These are phyloP conservation scores for Apis cerana DNA, from an alignment of 1,140 invertebrate species.

Conservation along the genomic window DNA sequence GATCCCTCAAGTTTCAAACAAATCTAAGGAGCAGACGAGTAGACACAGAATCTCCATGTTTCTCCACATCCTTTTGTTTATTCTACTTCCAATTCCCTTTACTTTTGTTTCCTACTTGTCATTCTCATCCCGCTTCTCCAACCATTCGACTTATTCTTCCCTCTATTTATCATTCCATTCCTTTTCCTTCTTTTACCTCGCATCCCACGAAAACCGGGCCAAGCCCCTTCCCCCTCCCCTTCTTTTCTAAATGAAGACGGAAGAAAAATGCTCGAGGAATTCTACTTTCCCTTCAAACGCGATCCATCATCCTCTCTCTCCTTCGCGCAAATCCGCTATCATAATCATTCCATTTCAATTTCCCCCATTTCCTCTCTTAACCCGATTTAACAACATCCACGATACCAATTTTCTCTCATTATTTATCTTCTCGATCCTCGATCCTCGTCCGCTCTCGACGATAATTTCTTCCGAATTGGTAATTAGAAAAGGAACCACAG, in stretches of 20 bases:
- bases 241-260: not conserved
- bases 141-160: not conserved
- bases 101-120: too few species aligned
- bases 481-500: not conserved
- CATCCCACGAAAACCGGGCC: not conserved
- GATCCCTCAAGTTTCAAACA: too few species aligned
- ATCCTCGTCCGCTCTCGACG: not conserved
- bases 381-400: not conserved
- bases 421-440: not conserved
- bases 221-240: not conserved
- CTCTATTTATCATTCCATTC: not conserved
- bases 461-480: slow-evolving; percentile 3
- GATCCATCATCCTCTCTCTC: not conserved
- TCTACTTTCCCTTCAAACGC: not conserved
- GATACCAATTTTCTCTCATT: too few species aligned
- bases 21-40: too few species aligned
- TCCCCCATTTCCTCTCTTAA: not conserved
- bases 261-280: slow-evolving; percentile 12
- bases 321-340: not conserved
- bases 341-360: not conserved
- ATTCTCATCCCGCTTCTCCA: too few species aligned
- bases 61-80: not conserved
- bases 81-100: not conserved
- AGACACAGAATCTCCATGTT: too few species aligned
- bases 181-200: too few species aligned